phyloP scores from a whole-genome alignment of 2,113 vertebrate genomes.

The Oreotrochilus melanogaster region DNA sequence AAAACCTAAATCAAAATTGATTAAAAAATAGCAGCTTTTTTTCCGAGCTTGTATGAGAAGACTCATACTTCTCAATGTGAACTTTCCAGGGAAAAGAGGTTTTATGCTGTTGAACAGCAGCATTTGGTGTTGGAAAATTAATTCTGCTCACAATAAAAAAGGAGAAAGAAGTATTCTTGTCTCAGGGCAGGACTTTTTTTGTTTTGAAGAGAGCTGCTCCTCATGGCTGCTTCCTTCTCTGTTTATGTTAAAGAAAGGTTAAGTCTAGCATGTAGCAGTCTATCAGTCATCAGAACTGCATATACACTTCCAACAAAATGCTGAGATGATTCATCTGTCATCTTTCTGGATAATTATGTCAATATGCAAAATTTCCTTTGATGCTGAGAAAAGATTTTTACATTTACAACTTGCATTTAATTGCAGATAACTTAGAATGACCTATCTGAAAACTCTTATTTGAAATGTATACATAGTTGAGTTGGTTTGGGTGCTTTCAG shows the following conservation, averaged over 20 bases:
- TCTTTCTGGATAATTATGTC: constrained; percentile 25
- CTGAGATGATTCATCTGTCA: constrained; percentile 38
- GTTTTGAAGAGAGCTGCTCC: background rate
- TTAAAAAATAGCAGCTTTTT: background rate
- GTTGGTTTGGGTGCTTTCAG: background rate
- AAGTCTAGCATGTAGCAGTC: background rate
- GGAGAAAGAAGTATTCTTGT: background rate
- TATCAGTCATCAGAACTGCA: background rate
- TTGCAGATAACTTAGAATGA: background rate
- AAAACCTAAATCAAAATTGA: background rate
- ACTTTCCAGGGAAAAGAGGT: background rate
- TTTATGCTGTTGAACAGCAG: background rate
- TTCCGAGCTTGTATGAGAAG: fast-evolving
- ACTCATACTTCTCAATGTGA: background rate
- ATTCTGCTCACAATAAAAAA: background rate
- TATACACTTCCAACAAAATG: background rate
- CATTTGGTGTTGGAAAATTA: background rate
- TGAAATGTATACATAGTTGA: background rate
- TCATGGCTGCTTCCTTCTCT: background rate
- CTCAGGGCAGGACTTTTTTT: background rate
- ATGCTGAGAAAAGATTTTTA: background rate
- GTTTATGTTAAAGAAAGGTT: background rate
- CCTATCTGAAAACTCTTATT: background rate
- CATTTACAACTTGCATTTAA: background rate
- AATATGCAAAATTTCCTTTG: constrained; percentile 8